Conservation (phyloP, 2,797 vertebrate species). For the Tangara arthus region DNA sequence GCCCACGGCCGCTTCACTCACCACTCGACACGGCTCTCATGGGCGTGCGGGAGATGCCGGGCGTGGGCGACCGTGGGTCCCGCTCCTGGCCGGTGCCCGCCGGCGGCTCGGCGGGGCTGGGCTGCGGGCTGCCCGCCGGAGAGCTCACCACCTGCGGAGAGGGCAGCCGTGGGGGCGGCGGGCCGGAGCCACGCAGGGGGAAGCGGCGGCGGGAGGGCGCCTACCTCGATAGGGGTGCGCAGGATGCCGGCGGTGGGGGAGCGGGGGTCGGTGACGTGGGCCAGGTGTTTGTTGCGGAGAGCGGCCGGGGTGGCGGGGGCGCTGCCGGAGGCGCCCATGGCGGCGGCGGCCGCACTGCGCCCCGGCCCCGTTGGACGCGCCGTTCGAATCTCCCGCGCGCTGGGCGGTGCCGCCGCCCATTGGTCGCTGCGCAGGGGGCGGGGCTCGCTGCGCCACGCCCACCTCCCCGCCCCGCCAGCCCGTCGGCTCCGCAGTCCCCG, state of each 20-base stretch:
- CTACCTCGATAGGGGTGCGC: conserved; percentile 78
- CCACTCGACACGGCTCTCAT: conserved; percentile 58
- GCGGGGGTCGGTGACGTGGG: conserved; percentile 70
- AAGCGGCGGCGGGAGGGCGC: accelerated
- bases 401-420: not conserved
- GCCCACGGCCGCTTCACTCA: not conserved
- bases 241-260: conserved; percentile 74
- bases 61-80: conserved; percentile 77
- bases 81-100: not conserved
- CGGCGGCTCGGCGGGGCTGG: not conserved
- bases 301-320: conserved; percentile 45
- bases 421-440: not conserved
- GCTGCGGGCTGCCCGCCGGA: not conserved
- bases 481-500: not conserved
- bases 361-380: accelerated
- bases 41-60: conserved; percentile 74
- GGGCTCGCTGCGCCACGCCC: not conserved
- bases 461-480: accelerated
- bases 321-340: conserved; percentile 73
- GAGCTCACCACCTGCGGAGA: conserved; percentile 69
- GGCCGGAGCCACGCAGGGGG: no score
- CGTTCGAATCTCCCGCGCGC: conserved; percentile 75
- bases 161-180: not conserved
- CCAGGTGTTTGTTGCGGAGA: conserved; percentile 49
- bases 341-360: accelerated